Base-by-base conservation (phyloP, 2,888 invertebrate species). In the Perithous albicinctus region DNA sequence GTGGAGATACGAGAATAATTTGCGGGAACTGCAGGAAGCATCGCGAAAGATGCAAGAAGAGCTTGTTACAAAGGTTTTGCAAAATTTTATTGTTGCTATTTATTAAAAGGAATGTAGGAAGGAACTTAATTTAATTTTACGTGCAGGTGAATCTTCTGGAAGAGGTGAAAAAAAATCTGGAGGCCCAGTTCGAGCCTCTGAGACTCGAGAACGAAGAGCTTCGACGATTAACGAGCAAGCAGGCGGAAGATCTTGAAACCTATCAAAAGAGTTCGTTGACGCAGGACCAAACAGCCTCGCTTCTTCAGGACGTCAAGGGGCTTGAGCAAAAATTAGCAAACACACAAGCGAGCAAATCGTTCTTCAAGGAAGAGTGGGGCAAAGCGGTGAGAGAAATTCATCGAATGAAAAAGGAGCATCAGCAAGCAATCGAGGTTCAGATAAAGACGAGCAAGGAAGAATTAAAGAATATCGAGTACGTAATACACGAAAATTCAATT, bases 361-460 rank as follows among this genome's bases (percentile, higher is more conserved):
- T 96, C 90, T 97, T 97, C 92, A 96, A 97, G 88, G 95, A 95
- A 86, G 95, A 96, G 89, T 97, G 96, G 96, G 94, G 95, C 0
- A 94, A 95, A 82, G 95, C 95, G 0, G 95, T 96, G 1, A 93
- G 95, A 0, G 96, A 96, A 87, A 93, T 96, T 72, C 96, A 96
- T 82, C 93, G 94, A 54, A 90, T 95, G 80, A 96, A 95, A 88
- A 93, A 94, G 48, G 93, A 93, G 88, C 93, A 94, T 80, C 93
- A 95, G 48, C 92, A 93, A 66, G 93, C 93, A 48, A 91, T 95
- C 87, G 93, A 95, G 77, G 88, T 92, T 6, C 94, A 94, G 86
- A 93, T 94, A 20, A 93, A 94, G 78, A 93, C 91, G 1, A 94
- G 94, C 77, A 90, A 90, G 75, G 89, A 93, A 63, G 91, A 92